Evolutionary conservation across 2,113 vertebrate genomes (phyloP).

Genomic region (Nanorana parkeri): DNA sequence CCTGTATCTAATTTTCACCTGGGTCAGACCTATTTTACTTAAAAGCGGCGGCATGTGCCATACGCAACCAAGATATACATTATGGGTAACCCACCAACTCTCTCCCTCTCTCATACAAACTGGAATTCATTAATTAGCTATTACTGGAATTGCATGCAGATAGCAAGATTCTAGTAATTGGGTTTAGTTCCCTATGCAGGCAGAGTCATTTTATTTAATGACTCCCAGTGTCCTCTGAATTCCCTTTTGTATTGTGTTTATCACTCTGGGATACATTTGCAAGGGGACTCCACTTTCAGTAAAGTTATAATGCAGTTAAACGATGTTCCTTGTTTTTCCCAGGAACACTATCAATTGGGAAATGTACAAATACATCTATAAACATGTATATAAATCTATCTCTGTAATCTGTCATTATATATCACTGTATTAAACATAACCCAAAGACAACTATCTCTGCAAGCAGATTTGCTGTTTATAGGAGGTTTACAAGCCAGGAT

Average conservation of each 20-base stretch:
- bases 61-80: not conserved
- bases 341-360: no score
- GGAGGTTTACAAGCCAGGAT: no score
- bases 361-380: no score
- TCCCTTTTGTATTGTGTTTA: not conserved
- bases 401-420: no score
- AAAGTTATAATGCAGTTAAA: no score
- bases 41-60: not conserved
- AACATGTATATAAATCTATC: no score
- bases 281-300: not conserved
- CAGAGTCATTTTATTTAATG: constrained; percentile 20
- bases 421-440: no score
- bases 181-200: constrained; percentile 11
- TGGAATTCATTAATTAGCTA: constrained; percentile 23
- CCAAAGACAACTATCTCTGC: no score
- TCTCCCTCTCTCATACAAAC: not conserved
- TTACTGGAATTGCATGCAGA: not conserved
- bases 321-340: no score
- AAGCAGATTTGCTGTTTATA: no score
- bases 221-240: constrained; percentile 16
- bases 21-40: no score
- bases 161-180: constrained; percentile 15
- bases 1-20: no score
- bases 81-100: not conserved
- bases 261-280: constrained; percentile 13